Base-by-base conservation (phyloP, 2,888 invertebrate species). In the Cyaniris semiargus region DNA sequence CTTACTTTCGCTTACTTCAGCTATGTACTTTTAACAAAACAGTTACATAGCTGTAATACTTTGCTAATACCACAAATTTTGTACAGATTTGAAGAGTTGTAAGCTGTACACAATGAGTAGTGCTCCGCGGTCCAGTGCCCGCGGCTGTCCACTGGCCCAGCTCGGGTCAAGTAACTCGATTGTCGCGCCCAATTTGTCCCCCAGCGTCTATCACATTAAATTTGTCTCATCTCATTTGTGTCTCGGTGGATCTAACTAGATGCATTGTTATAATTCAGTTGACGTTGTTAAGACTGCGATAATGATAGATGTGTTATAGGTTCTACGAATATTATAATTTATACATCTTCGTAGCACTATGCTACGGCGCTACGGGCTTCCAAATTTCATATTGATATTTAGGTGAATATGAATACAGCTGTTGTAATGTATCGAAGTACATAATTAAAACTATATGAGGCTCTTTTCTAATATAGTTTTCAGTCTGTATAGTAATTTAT, bases 121-220 rank as follows among this genome's bases (percentile, higher is more conserved):
- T 60, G 15, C 66, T 27, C 27, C 15, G 66, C 27, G 80, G 78
- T 79, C 79, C 77, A 78, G 27, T 66, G 27, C 27, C 5, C 27
- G 6, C n/a, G n/a, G n/a, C 27, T 23, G 66, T 53, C 78, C 78
- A 76, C 77, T 79, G 80, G 79, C 79, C 80, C 79, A 66, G 66
- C 13, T 76, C 85, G 89, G 93, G 92, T 93, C 93, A 92, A 90
- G 87, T 93, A 90, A 92, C 90, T 92, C 89, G 91, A 92, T 92
- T 91, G 90, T 87, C 91, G 89, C 89, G 86, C 87, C 90, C 91
- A 92, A 93, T 92, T 91, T 90, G 90, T 90, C 88, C 87, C 87
- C 82, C 84, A 85, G 77, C 85, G 86, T 85, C 84, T 83, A 85
- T 83, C 83, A 83, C 80, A 85, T 84, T 86, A 83, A 87, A 85